Evolutionary conservation across 35 echinoderm and acorn worm species (phyloP).

Genomic region (Apostichopus californicus): DNA sequence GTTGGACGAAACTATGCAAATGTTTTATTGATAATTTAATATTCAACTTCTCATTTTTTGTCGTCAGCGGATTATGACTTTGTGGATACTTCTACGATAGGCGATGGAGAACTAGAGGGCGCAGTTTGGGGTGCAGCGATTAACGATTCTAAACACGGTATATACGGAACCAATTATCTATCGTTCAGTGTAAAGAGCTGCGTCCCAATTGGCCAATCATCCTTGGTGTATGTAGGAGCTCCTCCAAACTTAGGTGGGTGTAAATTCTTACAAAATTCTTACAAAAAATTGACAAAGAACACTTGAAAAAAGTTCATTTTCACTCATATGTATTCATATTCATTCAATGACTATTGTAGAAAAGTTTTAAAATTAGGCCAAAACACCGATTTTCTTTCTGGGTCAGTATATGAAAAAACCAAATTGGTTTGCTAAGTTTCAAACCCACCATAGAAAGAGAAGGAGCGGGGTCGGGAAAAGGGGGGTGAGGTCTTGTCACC

Average conservation of each 20-base stretch:
- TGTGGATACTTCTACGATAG: background rate
- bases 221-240: constrained; percentile 16
- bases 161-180: background rate
- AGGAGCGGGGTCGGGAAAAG: background rate
- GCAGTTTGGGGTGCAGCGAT: background rate
- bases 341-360: no score
- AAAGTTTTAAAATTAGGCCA: no score
- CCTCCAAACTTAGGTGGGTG: constrained; percentile 16
- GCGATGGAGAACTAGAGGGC: background rate
- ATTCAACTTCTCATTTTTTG: background rate
- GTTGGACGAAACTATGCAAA: no score
- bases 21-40: no score
- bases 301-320: no score
- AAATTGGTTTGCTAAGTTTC: no score
- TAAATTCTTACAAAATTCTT: background rate
- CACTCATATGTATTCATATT: no score
- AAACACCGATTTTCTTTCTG: no score
- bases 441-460: no score
- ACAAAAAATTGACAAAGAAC: no score
- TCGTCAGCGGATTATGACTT: background rate
- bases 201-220: constrained; percentile 6
- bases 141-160: constrained; percentile 25
- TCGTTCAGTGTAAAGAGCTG: constrained; percentile 7
- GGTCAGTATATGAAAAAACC: no score
- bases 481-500: no score